Conservation (phyloP, 2,113 vertebrate species). For the Delphinus delphis region DNA sequence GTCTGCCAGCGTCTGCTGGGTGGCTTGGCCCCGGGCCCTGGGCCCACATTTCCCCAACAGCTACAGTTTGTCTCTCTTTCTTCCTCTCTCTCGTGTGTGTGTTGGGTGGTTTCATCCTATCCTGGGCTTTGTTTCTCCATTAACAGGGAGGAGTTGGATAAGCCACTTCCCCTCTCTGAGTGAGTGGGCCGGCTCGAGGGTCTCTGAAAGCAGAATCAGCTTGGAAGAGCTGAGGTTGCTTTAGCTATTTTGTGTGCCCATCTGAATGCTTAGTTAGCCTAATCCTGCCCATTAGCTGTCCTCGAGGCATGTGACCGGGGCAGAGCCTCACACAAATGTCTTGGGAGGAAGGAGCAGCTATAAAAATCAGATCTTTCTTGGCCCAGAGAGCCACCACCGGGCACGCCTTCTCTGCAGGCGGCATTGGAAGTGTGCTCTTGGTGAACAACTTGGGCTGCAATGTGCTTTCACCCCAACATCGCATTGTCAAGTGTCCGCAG, state of each 20-base stretch:
- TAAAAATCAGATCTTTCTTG: background rate
- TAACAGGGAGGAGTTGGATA: background rate
- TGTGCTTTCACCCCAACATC: background rate
- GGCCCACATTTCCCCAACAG: background rate
- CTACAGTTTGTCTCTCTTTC: background rate
- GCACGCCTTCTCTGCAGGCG: background rate
- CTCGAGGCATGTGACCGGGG: background rate
- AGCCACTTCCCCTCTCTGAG: background rate
- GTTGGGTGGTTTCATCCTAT: background rate
- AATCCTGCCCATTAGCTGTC: background rate
- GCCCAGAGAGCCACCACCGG: background rate
- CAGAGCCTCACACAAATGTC: background rate
- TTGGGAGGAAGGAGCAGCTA: background rate
- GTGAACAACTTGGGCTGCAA: background rate
- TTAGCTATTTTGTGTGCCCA: background rate
- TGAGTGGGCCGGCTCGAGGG: background rate
- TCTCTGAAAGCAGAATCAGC: background rate
- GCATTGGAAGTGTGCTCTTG: background rate
- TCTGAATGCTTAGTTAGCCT: background rate
- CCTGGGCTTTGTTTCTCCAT: conserved; percentile 34
- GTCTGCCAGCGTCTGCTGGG: background rate
- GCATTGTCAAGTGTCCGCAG: background rate
- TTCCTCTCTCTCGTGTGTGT: accelerated
- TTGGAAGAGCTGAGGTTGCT: background rate
- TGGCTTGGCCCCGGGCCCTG: background rate